These are phyloP conservation scores for Paraescarpia echinospica DNA, from an alignment of 1,140 invertebrate genomes.

Conservation along the genomic window DNA sequence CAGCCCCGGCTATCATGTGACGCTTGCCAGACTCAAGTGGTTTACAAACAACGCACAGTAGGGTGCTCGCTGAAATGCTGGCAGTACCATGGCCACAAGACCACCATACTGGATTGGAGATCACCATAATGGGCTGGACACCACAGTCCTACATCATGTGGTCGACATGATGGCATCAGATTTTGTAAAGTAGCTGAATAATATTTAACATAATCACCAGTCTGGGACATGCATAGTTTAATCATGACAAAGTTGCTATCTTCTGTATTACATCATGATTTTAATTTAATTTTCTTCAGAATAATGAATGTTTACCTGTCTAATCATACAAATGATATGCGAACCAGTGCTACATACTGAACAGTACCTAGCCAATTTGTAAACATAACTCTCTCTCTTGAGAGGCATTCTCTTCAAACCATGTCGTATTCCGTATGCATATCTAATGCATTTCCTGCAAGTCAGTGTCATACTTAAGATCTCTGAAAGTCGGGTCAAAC, in stretches of 20 bases:
- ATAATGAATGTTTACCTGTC: not conserved
- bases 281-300: not conserved
- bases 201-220: not conserved
- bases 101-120: not conserved
- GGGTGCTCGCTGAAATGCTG: not conserved
- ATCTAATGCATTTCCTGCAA: not conserved
- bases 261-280: not conserved
- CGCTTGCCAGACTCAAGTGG: not conserved
- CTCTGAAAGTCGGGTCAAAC: too few species aligned
- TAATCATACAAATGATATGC: not conserved
- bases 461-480: too few species aligned
- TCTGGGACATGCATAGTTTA: not conserved
- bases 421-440: not conserved
- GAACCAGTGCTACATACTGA: not conserved
- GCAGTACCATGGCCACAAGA: not conserved
- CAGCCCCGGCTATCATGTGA: not conserved
- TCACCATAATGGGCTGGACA: not conserved
- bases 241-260: not conserved
- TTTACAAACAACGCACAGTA: not conserved
- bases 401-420: not conserved
- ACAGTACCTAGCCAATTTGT: too few species aligned
- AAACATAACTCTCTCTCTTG: not conserved
- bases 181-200: not conserved
- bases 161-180: not conserved
- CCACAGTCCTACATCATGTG: not conserved